Percentiles rank a stretch among this genome's conserved stretches.
Evolutionary conservation across 2,113 vertebrate genomes (phyloP).

Genomic region (Platycercus adscitus): DNA sequence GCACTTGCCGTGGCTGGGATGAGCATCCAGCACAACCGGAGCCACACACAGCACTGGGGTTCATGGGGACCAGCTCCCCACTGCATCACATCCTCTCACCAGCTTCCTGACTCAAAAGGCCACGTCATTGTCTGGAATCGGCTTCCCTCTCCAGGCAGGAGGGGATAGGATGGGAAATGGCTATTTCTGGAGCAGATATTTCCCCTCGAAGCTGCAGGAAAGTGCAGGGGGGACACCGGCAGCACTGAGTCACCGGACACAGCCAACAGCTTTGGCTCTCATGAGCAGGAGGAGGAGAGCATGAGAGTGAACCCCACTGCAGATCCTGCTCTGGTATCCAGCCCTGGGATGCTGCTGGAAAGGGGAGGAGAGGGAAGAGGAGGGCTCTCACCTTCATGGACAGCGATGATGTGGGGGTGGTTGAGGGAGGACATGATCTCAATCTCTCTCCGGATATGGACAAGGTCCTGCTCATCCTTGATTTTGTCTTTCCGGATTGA

Average conservation of each 20-base stretch:
- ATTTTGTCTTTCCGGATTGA: slow-evolving; percentile 96
- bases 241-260: neutral
- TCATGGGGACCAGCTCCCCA: fast-evolving
- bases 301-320: fast-evolving
- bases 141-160: neutral
- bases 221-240: neutral
- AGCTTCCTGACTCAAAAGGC: neutral
- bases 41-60: neutral
- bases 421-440: slow-evolving; percentile 98
- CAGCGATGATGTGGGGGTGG: slow-evolving; percentile 94
- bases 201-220: neutral
- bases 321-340: neutral
- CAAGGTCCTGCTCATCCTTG: slow-evolving; percentile 93
- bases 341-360: neutral
- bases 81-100: neutral
- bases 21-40: fast-evolving
- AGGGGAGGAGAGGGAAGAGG: neutral
- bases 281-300: neutral
- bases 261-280: neutral
- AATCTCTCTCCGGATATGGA: slow-evolving; percentile 94
- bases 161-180: fast-evolving
- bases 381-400: slow-evolving; percentile 89
- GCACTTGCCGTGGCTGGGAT: neutral
- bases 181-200: neutral
- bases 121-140: fast-evolving